A percentile compares a stretch with the other conserved stretches of the same genome.
These are phyloP conservation scores for Ochropleura leucogaster DNA, from an alignment of 2,888 invertebrate genomes.

Conservation along the genomic window DNA sequence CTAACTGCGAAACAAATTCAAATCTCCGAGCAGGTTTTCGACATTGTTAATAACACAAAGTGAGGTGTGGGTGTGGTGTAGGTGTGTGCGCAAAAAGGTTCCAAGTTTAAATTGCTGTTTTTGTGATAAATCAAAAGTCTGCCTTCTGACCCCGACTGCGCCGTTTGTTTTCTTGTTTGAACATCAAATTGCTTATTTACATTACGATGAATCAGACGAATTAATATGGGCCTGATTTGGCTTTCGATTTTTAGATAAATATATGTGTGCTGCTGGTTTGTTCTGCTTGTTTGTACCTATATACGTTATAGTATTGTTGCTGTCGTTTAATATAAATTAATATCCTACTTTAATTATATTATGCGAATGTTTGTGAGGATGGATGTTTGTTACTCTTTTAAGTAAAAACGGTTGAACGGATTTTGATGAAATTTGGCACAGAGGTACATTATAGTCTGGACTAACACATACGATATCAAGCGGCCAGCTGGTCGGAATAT, in stretches of 20 bases:
- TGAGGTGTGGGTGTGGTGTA: conserved; percentile 67
- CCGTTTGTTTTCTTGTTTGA: conserved; percentile 65
- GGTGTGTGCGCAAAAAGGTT: conserved; percentile 76
- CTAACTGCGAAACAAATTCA: conserved; percentile 68
- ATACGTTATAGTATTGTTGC: background rate
- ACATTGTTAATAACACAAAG: conserved; percentile 72
- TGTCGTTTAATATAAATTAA: too few relatives aligned
- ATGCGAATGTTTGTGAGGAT: too few relatives aligned
- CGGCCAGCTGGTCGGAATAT: background rate
- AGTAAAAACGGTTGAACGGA: too few relatives aligned
- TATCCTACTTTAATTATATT: too few relatives aligned
- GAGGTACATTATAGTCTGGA: too few relatives aligned
- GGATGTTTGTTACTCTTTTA: too few relatives aligned
- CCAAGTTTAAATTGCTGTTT: conserved; percentile 72
- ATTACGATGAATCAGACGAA: conserved; percentile 68
- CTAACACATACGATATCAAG: too few relatives aligned
- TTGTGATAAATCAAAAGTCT: conserved; percentile 76
- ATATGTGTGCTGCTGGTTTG: background rate
- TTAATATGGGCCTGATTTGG: conserved; percentile 52
- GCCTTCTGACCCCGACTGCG: conserved; percentile 63
- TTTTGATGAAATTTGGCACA: too few relatives aligned
- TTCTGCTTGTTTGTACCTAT: background rate
- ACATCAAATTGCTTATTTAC: conserved; percentile 73
- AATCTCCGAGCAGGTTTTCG: conserved; percentile 72
- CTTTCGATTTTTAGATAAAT: conserved; percentile 30